Evolutionary conservation across 2,888 invertebrate genomes (phyloP).

Genomic region (Taenaris catops): DNA sequence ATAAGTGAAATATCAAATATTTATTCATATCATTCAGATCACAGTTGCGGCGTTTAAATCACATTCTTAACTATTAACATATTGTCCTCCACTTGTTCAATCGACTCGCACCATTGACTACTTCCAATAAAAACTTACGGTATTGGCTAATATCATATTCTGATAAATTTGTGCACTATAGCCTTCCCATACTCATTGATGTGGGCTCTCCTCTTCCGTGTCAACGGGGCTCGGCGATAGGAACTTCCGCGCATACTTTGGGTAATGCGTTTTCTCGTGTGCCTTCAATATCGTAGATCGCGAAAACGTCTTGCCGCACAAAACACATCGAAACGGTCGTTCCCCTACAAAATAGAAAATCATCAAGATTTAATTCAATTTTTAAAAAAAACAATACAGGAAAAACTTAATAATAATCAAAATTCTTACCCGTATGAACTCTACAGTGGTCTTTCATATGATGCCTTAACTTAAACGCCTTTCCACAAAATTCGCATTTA

Average conservation of each 20-base stretch:
- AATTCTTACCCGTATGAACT: slow-evolving; percentile 88
- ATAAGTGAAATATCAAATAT: slow-evolving; percentile 80
- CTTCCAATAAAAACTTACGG: slow-evolving; percentile 41
- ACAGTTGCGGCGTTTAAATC: slow-evolving; percentile 80
- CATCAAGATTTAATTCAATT: too few species aligned
- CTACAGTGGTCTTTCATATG: slow-evolving; percentile 97
- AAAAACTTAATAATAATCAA: too few species aligned
- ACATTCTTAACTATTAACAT: slow-evolving; percentile 78
- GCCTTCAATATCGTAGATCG: slow-evolving; percentile 94
- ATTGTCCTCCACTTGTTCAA: slow-evolving; percentile 74
- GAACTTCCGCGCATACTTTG: slow-evolving; percentile 94
- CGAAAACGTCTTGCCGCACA: slow-evolving; percentile 95
- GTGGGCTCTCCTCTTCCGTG: slow-evolving; percentile 89
- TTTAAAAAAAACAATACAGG: too few species aligned
- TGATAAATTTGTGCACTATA: slow-evolving; percentile 45
- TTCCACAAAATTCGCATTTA: slow-evolving; percentile 96
- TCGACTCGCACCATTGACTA: slow-evolving; percentile 60
- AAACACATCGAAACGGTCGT: slow-evolving; percentile 91
- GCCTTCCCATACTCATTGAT: slow-evolving; percentile 73
- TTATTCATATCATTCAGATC: slow-evolving; percentile 80
- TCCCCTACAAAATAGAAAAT: slow-evolving; percentile 78
- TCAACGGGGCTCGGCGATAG: slow-evolving; percentile 92
- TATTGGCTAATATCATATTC: slow-evolving; percentile 42
- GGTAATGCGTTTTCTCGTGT: slow-evolving; percentile 95
- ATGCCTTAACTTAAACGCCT: slow-evolving; percentile 94